Evolutionary conservation across 1,140 invertebrate genomes (phyloP).

Genomic region (Trissolcus basalis): DNA sequence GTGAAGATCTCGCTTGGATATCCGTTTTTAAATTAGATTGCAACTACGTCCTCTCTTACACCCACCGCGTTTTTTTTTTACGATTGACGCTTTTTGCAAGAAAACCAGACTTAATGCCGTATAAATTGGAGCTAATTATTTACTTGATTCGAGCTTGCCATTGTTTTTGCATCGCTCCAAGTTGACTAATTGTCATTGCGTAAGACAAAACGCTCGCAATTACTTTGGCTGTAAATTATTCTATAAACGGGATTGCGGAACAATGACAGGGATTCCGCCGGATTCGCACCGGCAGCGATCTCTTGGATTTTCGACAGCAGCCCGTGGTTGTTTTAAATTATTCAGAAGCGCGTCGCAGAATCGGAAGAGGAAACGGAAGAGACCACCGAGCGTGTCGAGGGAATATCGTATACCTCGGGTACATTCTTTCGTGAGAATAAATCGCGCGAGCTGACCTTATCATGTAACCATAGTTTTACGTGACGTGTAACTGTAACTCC

Average conservation of each 20-base stretch:
- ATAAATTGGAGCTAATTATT: slow-evolving; percentile 46
- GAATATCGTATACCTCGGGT: slow-evolving; percentile 29
- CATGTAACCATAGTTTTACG: slow-evolving; percentile 26
- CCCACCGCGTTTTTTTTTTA: slow-evolving; percentile 41
- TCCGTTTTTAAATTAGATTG: slow-evolving; percentile 76
- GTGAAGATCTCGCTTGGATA: slow-evolving; percentile 77
- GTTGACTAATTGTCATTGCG: slow-evolving; percentile 36
- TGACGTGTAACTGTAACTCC: slow-evolving; percentile 31
- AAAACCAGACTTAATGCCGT: slow-evolving; percentile 35
- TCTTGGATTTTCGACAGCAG: slow-evolving; percentile 1
- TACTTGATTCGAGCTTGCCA: slow-evolving; percentile 24
- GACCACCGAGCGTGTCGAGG: slow-evolving; percentile 48
- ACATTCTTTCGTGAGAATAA: slow-evolving; percentile 53
- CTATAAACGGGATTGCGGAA: background rate
- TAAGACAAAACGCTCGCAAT: slow-evolving; percentile 26
- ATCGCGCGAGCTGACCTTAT: slow-evolving; percentile 33
- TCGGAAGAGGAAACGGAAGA: slow-evolving; percentile 62
- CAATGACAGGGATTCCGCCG: too few relatives aligned
- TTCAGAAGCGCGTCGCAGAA: slow-evolving; percentile 30
- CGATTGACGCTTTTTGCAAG: slow-evolving; percentile 53
- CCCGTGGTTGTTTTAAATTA: slow-evolving; percentile 45
- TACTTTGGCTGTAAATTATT: slow-evolving; percentile 13
- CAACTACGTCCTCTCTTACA: slow-evolving; percentile 64
- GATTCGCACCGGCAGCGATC: too few relatives aligned
- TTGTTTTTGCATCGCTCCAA: slow-evolving; percentile 27